These are phyloP conservation scores for Ciconia maguari DNA, from an alignment of 2,113 vertebrate genomes.

Conservation along the genomic window DNA sequence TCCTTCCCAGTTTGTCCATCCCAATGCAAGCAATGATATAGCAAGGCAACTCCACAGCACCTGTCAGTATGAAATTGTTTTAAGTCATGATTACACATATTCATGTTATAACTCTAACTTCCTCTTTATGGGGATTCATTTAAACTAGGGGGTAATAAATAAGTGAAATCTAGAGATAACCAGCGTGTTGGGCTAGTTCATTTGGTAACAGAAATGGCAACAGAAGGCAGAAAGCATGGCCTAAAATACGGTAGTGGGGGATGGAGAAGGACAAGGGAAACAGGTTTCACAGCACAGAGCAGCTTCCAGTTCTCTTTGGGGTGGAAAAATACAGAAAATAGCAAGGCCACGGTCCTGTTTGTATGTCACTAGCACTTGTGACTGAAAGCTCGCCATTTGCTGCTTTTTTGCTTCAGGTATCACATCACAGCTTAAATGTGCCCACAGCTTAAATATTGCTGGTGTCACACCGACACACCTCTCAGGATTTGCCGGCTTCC, in stretches of 20 bases:
- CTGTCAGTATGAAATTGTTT: constrained; percentile 71
- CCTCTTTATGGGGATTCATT: not conserved
- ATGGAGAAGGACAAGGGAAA: not conserved
- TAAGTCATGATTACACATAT: not conserved
- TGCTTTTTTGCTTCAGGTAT: not conserved
- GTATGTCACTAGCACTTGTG: not conserved
- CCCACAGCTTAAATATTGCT: not conserved
- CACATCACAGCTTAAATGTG: not conserved
- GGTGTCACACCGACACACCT: not conserved
- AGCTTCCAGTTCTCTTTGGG: not conserved
- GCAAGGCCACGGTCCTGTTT: not conserved
- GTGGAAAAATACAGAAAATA: constrained; percentile 37
- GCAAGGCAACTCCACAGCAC: constrained; percentile 88
- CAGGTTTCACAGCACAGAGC: not conserved
- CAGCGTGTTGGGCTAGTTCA: not conserved
- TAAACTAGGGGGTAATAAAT: not conserved
- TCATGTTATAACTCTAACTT: not conserved
- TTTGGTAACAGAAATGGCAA: not conserved
- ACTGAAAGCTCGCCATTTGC: not conserved
- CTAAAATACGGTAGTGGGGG: not conserved
- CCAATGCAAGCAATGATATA: constrained; percentile 84
- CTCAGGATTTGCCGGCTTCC: not conserved
- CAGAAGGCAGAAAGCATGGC: not conserved
- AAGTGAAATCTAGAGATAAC: not conserved
- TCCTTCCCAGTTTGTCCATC: constrained; percentile 88